phyloP scores from a whole-genome alignment of 2,888 invertebrate genomes.

The Loripinus fragilis region DNA sequence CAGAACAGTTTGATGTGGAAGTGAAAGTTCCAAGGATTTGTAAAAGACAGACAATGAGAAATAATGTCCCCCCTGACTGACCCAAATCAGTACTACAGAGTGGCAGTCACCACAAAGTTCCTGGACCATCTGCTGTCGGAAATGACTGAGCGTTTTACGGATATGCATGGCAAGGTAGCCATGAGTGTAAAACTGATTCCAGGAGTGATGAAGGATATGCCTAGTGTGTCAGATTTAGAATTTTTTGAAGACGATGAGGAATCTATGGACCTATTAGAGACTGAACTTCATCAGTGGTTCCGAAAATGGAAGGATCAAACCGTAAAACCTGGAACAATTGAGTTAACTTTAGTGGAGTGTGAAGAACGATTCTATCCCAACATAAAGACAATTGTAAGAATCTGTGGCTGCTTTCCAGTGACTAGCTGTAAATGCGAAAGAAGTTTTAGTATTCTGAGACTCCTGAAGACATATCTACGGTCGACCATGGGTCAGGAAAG shows the following conservation, averaged over 20 bases:
- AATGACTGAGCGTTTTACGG: not conserved
- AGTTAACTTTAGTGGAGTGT: not conserved
- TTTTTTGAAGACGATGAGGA: not conserved
- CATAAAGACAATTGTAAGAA: not conserved
- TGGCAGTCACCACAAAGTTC: not conserved
- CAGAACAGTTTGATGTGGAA: not conserved
- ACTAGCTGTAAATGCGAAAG: not conserved
- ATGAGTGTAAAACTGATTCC: not conserved
- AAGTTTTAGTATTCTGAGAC: not conserved
- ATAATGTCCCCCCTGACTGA: not conserved
- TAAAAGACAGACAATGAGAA: not conserved
- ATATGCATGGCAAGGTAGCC: not conserved
- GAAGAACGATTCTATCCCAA: not conserved
- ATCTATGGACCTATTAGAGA: not conserved
- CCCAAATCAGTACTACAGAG: not conserved
- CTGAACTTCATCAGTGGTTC: constrained; percentile 1
- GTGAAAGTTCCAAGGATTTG: not conserved
- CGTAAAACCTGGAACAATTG: not conserved
- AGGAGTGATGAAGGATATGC: not conserved
- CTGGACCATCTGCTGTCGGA: not conserved
- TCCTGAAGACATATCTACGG: not conserved
- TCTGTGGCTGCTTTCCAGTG: not conserved
- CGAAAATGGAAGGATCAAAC: not conserved
- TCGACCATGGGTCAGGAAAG: constrained; percentile 1
- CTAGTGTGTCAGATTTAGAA: not conserved